Conservation (phyloP, 2,888 invertebrate genomes). For the Fissipunctia ypsillon region DNA sequence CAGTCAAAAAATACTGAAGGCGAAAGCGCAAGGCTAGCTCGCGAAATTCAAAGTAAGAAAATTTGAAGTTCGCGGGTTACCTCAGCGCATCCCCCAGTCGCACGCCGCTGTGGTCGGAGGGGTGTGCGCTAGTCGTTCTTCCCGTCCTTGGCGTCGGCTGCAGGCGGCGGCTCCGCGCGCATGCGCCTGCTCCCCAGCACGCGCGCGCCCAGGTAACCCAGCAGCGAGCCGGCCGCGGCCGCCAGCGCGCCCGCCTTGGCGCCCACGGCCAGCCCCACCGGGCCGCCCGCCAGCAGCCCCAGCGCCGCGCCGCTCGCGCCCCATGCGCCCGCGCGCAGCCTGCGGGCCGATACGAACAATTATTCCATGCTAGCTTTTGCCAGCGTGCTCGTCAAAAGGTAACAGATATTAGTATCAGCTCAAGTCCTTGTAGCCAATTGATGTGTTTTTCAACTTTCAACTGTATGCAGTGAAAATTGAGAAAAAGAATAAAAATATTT, state of each 20-base stretch:
- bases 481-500: too few species aligned
- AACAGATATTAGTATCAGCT: too few species aligned
- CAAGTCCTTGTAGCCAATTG: too few species aligned
- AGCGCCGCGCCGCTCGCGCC: slow-evolving; percentile 76
- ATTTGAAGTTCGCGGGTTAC: neutral
- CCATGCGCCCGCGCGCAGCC: slow-evolving; percentile 74
- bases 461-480: too few species aligned
- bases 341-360: slow-evolving; percentile 39
- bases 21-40: too few species aligned
- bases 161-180: neutral
- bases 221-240: slow-evolving; percentile 77
- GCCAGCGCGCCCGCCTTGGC: slow-evolving; percentile 80
- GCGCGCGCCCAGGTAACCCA: slow-evolving; percentile 73
- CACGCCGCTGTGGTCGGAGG: too few species aligned
- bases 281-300: slow-evolving; percentile 80
- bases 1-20: neutral
- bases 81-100: neutral
- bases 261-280: slow-evolving; percentile 79
- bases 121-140: slow-evolving; percentile 63
- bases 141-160: neutral
- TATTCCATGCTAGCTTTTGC: too few species aligned
- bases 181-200: slow-evolving; percentile 53
- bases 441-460: too few species aligned
- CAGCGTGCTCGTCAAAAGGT: too few species aligned
- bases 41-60: neutral